These are phyloP conservation scores for Tragelaphus imberbis DNA, from an alignment of 2,113 vertebrate genomes.

Conservation along the genomic window DNA sequence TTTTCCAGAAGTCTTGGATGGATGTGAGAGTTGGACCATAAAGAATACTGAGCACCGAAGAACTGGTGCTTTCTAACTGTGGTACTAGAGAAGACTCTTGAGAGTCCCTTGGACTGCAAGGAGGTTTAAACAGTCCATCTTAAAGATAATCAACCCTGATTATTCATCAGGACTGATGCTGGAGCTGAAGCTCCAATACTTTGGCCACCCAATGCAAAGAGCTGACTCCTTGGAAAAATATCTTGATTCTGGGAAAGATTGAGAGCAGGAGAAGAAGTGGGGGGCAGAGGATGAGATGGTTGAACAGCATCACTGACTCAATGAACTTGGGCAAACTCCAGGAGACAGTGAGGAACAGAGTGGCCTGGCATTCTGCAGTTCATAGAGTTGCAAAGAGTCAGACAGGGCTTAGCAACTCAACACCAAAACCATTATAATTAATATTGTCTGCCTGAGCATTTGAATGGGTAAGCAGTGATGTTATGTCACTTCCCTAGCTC, in stretches of 20 bases:
- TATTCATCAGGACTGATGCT: background rate
- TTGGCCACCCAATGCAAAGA: background rate
- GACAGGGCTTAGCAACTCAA: background rate
- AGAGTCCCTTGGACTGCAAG: background rate
- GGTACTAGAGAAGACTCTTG: background rate
- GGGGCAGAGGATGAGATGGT: background rate
- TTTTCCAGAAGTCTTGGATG: background rate
- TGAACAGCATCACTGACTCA: background rate
- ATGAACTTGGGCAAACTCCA: background rate
- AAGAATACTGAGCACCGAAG: fast-evolving
- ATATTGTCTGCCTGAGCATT: background rate
- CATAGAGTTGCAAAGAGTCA: background rate
- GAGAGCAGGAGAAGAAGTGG: background rate
- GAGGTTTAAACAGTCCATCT: background rate
- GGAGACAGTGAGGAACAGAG: background rate
- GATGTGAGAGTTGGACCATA: background rate
- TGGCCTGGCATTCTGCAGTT: background rate
- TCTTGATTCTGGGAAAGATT: background rate
- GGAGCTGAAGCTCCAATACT: background rate
- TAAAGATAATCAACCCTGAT: background rate
- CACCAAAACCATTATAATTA: background rate
- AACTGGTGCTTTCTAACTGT: background rate
- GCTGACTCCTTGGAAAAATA: background rate
- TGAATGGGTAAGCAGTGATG: background rate
- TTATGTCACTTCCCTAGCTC: background rate